phyloP scores from a whole-genome alignment of 2,797 vertebrate species.

The Carapus acus region DNA sequence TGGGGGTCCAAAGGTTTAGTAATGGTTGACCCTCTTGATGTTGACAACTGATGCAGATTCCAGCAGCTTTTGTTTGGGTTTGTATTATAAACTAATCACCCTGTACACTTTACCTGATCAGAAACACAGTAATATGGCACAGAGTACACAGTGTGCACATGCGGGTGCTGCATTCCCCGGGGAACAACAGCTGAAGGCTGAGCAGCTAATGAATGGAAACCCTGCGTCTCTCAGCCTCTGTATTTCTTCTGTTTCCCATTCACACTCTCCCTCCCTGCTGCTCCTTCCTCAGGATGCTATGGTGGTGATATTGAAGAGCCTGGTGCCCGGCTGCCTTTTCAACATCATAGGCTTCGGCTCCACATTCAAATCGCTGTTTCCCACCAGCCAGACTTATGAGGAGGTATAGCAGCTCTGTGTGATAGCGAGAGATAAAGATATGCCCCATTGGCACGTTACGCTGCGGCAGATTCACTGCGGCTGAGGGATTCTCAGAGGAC shows the following conservation, averaged over 20 bases:
- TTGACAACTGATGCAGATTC: too few species aligned
- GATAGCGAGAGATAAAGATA: background rate
- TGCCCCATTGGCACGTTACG: background rate
- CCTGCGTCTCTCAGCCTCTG: background rate
- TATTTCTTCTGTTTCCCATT: background rate
- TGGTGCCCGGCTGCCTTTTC: constrained; percentile 85
- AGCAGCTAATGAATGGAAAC: constrained; percentile 11
- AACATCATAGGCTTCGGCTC: constrained; percentile 90
- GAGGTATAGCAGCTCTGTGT: constrained; percentile 72
- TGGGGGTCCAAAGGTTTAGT: too few species aligned
- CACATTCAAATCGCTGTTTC: constrained; percentile 84
- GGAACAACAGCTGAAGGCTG: too few species aligned
- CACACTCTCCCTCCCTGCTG: constrained; percentile 4
- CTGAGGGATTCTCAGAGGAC: background rate
- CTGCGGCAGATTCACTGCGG: background rate
- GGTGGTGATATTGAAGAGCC: constrained; percentile 89
- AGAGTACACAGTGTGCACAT: too few species aligned
- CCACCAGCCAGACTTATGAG: constrained; percentile 81
- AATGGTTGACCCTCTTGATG: too few species aligned
- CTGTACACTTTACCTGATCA: too few species aligned
- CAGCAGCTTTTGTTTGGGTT: too few species aligned
- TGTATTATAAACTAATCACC: too few species aligned
- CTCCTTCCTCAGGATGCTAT: constrained; percentile 79
- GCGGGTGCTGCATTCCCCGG: too few species aligned
- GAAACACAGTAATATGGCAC: too few species aligned